Conservation (phyloP, 2,113 vertebrate genomes). For the Thamnaconus septentrionalis region DNA sequence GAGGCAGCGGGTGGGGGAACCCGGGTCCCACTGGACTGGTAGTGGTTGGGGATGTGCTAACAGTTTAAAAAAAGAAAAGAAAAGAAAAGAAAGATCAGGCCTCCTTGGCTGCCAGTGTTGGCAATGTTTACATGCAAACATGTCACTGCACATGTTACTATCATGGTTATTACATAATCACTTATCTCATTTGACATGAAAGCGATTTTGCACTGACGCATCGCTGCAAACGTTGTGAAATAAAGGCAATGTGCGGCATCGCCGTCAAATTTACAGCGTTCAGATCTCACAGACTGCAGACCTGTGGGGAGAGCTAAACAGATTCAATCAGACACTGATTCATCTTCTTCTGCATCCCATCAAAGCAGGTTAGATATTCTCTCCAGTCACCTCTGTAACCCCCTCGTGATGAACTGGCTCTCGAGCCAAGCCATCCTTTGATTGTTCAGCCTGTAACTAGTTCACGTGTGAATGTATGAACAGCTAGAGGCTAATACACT, state of each 20-base stretch:
- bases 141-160: conserved; percentile 14
- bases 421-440: conserved; percentile 63
- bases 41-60: conserved; percentile 24
- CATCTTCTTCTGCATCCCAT: conserved; percentile 23
- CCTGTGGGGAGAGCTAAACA: conserved; percentile 7
- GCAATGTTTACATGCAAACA: conserved; percentile 13
- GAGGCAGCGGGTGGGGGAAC: conserved; percentile 12
- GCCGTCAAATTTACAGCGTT: no score
- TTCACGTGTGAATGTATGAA: conserved; percentile 71
- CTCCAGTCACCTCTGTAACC: conserved; percentile 17
- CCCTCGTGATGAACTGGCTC: conserved; percentile 46
- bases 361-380: conserved; percentile 36
- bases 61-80: background rate
- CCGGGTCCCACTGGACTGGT: background rate
- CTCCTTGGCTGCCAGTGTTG: conserved; percentile 1
- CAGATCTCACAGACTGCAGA: no score
- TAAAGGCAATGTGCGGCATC: no score
- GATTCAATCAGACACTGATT: conserved; percentile 38
- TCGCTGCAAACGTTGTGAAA: no score
- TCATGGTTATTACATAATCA: conserved; percentile 41
- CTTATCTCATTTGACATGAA: conserved; percentile 13
- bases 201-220: no score
- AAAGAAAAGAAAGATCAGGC: background rate
- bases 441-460: conserved; percentile 68
- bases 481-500: conserved; percentile 71